Base-by-base conservation (phyloP, 2,113 vertebrate species). In the Hemicordylus capensis region DNA sequence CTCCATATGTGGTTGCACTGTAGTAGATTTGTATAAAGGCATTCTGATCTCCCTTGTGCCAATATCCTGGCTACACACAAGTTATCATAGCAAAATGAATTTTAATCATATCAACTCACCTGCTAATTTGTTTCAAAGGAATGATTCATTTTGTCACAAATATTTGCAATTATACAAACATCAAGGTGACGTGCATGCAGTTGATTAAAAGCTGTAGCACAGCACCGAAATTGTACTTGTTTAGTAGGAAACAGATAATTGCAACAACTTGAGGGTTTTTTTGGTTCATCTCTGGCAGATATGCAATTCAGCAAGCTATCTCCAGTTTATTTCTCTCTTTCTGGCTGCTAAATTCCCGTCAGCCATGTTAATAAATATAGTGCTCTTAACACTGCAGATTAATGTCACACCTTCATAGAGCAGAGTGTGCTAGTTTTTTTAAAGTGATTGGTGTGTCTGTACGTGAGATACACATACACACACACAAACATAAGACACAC, bases 361-460 rank as follows among this genome's bases (percentile, higher is more conserved):
- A 80, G 84, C 28, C 0, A 74, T 85, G 67, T 81, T 86, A 83
- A 92, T 83, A 92, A 89, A 90, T 77, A 85, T 76, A 51, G 51
- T 63, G n/a, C 48, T 91, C 44, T 73, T 90, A 90, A 87, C 66
- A 63, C 59, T 56, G 79, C 79, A 91, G 87, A 84, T 89, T 86
- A 93, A 51, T 20, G 4, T 78, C 80, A 56, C 70, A 80, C 70
- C 67, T 86, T 83, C 85, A 80, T 3, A 17, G 44, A 90, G 74
- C 59, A 61, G 79, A 84, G 74, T n/a, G 19, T 63, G 59, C n/a
- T 48, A 66, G 19, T 10, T 72, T 85, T 81, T 54, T 59, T 77
- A 88, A 78, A 37, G 19, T 44, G 86, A 44, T 48, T 15, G 59
- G 28, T 4, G 37, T 79, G 2, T 24, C 54, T 54, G 73, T 51